These are phyloP conservation scores for Neoitamus cyanurus DNA, from an alignment of 2,888 invertebrate species.

Conservation along the genomic window DNA sequence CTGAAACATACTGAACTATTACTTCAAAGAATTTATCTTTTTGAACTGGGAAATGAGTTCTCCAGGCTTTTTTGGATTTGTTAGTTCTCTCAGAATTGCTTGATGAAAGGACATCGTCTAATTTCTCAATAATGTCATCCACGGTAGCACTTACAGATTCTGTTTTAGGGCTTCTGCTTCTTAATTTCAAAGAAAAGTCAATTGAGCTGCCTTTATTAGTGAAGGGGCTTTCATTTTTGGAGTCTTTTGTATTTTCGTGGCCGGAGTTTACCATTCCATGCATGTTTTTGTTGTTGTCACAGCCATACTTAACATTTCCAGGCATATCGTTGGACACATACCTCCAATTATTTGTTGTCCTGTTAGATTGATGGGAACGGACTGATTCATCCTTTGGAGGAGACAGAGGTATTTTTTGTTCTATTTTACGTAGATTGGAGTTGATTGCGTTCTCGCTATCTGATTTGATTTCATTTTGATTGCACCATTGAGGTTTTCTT, in stretches of 20 bases:
- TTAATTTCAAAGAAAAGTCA: conserved; percentile 1
- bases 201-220: neutral
- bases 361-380: neutral
- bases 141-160: neutral
- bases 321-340: neutral
- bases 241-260: neutral
- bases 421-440: neutral
- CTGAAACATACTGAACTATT: conserved; percentile 55
- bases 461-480: neutral
- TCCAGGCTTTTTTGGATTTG: conserved; percentile 51
- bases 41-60: conserved; percentile 50
- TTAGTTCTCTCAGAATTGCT: neutral
- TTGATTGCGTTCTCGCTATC: neutral
- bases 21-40: conserved; percentile 54
- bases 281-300: neutral
- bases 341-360: neutral
- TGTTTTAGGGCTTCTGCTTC: neutral
- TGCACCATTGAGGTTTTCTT: neutral
- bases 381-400: neutral
- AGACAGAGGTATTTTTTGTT: neutral
- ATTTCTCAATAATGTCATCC: neutral
- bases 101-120: neutral
- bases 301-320: neutral
- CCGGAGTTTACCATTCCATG: too few species aligned
- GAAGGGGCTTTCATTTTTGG: neutral